phyloP scores from a whole-genome alignment of 2,888 invertebrate genomes.

The Clusia tigrina region DNA sequence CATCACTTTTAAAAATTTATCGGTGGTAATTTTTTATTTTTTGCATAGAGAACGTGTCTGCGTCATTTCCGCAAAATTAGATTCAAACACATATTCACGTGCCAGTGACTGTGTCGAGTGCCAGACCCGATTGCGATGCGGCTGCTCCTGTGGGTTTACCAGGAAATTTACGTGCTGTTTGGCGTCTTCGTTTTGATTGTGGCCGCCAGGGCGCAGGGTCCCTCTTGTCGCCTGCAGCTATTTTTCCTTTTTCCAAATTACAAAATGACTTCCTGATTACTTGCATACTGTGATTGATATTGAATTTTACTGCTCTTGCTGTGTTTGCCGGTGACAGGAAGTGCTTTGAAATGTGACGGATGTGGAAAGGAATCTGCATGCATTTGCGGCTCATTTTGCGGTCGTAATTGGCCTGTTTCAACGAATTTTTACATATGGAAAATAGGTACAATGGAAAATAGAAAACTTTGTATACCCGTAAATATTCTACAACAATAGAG shows the following conservation, averaged over 20 bases:
- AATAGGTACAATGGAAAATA: neutral
- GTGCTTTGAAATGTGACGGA: conserved; percentile 21
- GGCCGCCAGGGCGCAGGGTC: neutral
- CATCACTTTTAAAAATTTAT: conserved; percentile 11
- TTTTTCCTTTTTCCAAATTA: conserved; percentile 15
- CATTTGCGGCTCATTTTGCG: conserved; percentile 7
- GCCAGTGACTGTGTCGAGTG: no score
- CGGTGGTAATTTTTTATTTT: neutral
- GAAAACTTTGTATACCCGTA: neutral
- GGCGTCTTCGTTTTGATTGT: neutral
- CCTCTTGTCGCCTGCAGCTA: conserved; percentile 15
- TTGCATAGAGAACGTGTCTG: conserved; percentile 15
- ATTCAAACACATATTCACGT: no score
- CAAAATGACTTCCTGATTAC: conserved; percentile 29
- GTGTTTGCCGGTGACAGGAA: conserved; percentile 27
- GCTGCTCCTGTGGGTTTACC: neutral
- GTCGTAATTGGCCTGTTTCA: conserved; percentile 17
- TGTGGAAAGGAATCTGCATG: conserved; percentile 12
- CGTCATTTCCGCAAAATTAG: conserved; percentile 19
- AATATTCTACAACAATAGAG: no score
- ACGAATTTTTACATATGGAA: neutral
- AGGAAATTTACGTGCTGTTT: neutral
- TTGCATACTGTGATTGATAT: conserved; percentile 10
- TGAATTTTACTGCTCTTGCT: conserved; percentile 11
- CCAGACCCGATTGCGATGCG: neutral